phyloP scores from a whole-genome alignment of 30 jellyfish, hydroid and myxozoan genomes.

The Cassiopea andromeda region DNA sequence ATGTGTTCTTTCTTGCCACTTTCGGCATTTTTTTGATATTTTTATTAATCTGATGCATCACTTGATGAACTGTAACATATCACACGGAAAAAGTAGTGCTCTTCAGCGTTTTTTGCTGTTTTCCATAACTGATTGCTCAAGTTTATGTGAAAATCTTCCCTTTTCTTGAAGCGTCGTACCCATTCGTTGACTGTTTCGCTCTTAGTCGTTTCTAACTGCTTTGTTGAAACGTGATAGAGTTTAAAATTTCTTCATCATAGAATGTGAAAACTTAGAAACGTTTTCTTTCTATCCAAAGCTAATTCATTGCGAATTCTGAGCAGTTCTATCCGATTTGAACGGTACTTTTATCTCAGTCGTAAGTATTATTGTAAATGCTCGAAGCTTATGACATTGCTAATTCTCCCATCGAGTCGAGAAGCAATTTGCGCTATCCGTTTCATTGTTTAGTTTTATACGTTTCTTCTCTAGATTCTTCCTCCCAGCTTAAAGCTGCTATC shows the following conservation, averaged over 20 bases:
- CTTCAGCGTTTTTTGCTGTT: too few species aligned
- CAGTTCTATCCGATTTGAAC: neutral
- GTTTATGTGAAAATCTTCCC: too few species aligned
- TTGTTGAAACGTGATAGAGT: too few species aligned
- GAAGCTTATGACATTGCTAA: slow-evolving; percentile 26
- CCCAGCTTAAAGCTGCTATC: neutral
- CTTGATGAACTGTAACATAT: neutral
- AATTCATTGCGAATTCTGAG: neutral
- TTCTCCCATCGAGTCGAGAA: slow-evolving; percentile 22
- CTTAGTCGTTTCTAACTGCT: too few species aligned
- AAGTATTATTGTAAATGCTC: neutral
- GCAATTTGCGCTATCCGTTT: slow-evolving; percentile 53
- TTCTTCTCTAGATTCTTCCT: neutral
- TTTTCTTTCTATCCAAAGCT: too few species aligned
- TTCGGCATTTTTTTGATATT: slow-evolving; percentile 20
- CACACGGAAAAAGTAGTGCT: too few species aligned
- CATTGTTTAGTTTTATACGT: slow-evolving; percentile 10
- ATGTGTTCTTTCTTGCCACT: slow-evolving; percentile 9
- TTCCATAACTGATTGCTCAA: too few species aligned
- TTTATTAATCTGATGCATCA: neutral
- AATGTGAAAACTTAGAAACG: too few species aligned
- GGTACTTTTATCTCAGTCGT: neutral
- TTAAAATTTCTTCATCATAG: too few species aligned
- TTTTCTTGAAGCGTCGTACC: too few species aligned
- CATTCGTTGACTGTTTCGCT: too few species aligned